Percentiles rank a stretch among this genome's conserved stretches.
Evolutionary conservation across 2,113 vertebrate genomes (phyloP).

Genomic region (Connochaetes taurinus): DNA sequence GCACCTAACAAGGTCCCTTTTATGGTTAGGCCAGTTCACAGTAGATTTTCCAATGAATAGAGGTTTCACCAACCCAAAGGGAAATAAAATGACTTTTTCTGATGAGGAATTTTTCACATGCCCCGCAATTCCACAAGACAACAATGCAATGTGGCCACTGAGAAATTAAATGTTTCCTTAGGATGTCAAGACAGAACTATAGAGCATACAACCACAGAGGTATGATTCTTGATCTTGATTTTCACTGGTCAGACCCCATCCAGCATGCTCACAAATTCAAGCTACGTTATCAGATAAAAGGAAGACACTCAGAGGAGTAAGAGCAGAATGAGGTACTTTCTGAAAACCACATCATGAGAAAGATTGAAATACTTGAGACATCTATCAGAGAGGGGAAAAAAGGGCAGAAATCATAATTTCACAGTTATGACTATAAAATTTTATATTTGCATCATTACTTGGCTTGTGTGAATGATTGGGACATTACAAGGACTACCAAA

Average conservation of each 20-base stretch:
- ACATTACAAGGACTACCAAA: background rate
- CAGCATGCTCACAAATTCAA: background rate
- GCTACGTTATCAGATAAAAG: background rate
- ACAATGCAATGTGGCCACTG: background rate
- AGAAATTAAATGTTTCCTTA: background rate
- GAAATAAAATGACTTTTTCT: background rate
- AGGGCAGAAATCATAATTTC: background rate
- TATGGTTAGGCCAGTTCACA: background rate
- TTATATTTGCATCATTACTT: background rate
- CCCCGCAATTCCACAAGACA: background rate
- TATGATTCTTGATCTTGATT: background rate
- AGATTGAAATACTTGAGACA: background rate
- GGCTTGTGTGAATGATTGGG: background rate
- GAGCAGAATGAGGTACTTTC: background rate
- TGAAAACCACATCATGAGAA: slow-evolving; percentile 15
- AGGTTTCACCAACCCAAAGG: background rate
- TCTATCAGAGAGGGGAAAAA: background rate
- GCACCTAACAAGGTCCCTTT: background rate
- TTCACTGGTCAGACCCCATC: background rate
- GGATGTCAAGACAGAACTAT: background rate
- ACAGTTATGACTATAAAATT: background rate
- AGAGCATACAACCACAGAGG: background rate
- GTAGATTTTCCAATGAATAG: background rate
- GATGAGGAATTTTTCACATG: background rate
- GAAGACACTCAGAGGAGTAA: background rate